Evolutionary conservation across 2,888 invertebrate genomes (phyloP), one percentile per base, ranked within the genome.

Genomic region (Pandemis heparana): DNA sequence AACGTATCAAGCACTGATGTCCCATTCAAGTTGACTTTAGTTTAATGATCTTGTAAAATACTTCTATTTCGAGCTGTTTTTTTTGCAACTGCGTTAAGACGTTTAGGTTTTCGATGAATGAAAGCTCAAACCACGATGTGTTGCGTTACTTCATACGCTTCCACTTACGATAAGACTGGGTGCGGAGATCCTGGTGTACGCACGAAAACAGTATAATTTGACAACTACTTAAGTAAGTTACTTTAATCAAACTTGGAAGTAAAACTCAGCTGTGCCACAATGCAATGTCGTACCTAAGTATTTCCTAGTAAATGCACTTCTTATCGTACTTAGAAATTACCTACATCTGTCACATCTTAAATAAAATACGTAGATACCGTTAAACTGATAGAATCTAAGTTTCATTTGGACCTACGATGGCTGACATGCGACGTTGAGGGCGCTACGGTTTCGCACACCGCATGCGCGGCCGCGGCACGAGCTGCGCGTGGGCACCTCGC

Each of bases 331-430:
- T 74, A 74, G 74, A 79, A 80, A 78, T 79, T 77, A 77, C 70
- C 77, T 75, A 73, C 77, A 76, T 79, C 76, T 77, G 79, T 80
- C 81, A 81, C 77, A 66, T 77, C 77, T 79, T 78, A 75, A 81
- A 80, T 73, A 68, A 75, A 75, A 68, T 76, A 76, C 71, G 70
- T 77, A 76, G 76, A 53, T 70, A 63, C 69, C 59, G 56, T 62
- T 70, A 71, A 75, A 78, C 76, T 80, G 79, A 80, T 85, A 85
- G 81, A 80, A 76, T 78, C 78, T 87, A 87, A 85, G 84, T 84
- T 87, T 85, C 79, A 77, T 80, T 86, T 84, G 77, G 81, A 85
- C 81, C 80, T 84, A 82, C 78, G 78, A 77, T 72, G 65, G 77
- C 75, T 77, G 66, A 78, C 65, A 53, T 46, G 71, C 53, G 18